Percentiles rank a stretch among this genome's conserved stretches.
Evolutionary conservation across 2,797 vertebrate genomes (phyloP).

Genomic region (Fratercula arctica): DNA sequence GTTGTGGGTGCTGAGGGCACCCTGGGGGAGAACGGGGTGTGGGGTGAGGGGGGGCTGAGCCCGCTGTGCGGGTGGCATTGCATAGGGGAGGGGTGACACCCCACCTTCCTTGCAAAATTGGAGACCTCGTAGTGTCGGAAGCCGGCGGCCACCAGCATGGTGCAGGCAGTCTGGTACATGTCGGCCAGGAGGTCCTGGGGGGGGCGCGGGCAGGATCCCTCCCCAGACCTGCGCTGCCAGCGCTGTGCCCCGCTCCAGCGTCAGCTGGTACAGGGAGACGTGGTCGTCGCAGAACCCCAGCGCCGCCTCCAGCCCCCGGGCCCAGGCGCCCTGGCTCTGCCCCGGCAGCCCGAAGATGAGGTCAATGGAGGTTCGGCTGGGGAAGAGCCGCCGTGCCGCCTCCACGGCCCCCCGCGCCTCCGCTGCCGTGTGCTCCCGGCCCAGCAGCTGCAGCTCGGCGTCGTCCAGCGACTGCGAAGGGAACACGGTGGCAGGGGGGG

Average conservation of each 20-base stretch:
- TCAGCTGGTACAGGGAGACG: slow-evolving; percentile 92
- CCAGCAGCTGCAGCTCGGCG: slow-evolving; percentile 80
- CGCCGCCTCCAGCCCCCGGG: slow-evolving; percentile 75
- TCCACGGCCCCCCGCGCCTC: slow-evolving; percentile 81
- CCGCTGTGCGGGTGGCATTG: neutral
- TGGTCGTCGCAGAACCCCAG: slow-evolving; percentile 79
- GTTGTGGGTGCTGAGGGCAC: slow-evolving; percentile 88
- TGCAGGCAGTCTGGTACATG: slow-evolving; percentile 85
- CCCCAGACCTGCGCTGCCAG: slow-evolving; percentile 82
- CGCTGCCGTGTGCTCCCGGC: slow-evolving; percentile 85
- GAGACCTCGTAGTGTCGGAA: slow-evolving; percentile 95
- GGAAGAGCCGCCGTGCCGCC: slow-evolving; percentile 81
- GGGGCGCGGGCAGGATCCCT: slow-evolving; percentile 71
- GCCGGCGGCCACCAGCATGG: slow-evolving; percentile 72
- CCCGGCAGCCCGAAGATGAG: slow-evolving; percentile 88
- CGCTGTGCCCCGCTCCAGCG: slow-evolving; percentile 87
- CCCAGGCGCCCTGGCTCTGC: slow-evolving; percentile 83
- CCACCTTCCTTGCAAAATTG: slow-evolving; percentile 90
- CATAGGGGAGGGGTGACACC: neutral
- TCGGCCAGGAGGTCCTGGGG: slow-evolving; percentile 79
- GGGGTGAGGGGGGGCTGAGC: neutral
- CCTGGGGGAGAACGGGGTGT: slow-evolving; percentile 56
- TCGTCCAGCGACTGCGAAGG: slow-evolving; percentile 83
- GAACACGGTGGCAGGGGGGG: rapidly evolving
- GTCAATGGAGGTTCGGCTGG: slow-evolving; percentile 87